A percentile compares a stretch with the other conserved stretches of the same genome.
Conservation (phyloP, 2,797 vertebrate genomes). For the Megaceryle alcyon region DNA sequence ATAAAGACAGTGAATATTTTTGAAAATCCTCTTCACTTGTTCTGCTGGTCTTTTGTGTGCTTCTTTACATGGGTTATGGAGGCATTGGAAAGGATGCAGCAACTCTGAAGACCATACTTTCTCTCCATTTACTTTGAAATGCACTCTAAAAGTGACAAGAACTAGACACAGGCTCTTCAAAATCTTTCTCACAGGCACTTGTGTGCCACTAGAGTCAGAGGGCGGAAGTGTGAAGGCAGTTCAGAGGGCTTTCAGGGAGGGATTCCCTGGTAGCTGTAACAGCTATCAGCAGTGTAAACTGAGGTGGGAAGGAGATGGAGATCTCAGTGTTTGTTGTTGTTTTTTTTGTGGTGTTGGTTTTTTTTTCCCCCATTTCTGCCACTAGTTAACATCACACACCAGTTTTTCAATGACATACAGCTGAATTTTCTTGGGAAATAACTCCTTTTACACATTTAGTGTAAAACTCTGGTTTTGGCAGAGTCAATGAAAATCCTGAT, state of each 20-base stretch:
- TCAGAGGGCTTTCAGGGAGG: not conserved
- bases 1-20: not conserved
- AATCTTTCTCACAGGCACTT: not conserved
- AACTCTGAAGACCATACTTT: not conserved
- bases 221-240: not conserved
- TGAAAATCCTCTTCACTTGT: not conserved
- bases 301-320: not conserved
- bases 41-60: not conserved
- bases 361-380: not conserved
- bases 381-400: not conserved
- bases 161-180: not conserved
- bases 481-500: not conserved
- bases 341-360: no score
- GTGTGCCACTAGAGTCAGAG: not conserved
- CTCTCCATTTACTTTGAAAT: not conserved
- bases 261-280: not conserved
- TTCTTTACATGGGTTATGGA: not conserved
- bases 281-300: not conserved
- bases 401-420: not conserved
- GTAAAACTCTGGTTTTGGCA: not conserved
- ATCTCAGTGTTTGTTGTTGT: not conserved
- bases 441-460: not conserved
- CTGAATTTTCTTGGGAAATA: not conserved
- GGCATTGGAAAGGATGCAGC: not conserved
- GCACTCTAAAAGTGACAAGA: not conserved